phyloP scores from a whole-genome alignment of 1,140 invertebrate genomes.

The Temnothorax curvispinosus region DNA sequence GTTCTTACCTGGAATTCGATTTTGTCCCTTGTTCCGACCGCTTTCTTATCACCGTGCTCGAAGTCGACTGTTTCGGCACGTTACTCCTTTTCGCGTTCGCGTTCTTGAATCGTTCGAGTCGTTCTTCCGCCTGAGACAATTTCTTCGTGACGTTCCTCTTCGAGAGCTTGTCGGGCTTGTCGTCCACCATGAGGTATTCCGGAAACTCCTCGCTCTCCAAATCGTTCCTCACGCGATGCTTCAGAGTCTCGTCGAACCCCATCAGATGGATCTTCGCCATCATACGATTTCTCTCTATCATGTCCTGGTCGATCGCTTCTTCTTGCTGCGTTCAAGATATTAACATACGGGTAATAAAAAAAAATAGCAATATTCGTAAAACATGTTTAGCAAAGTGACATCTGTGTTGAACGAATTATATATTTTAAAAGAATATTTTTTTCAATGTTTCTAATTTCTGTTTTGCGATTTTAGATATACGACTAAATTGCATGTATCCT shows the following conservation, averaged over 20 bases:
- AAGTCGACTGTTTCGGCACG: conserved; percentile 68
- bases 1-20: conserved; percentile 66
- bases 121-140: conserved; percentile 76
- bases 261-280: conserved; percentile 78
- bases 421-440: neutral
- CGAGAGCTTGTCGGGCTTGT: conserved; percentile 74
- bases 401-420: neutral
- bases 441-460: neutral
- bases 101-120: conserved; percentile 79
- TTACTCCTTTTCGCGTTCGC: conserved; percentile 73
- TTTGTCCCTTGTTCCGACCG: conserved; percentile 65
- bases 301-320: conserved; percentile 73
- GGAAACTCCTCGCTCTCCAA: conserved; percentile 77
- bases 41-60: conserved; percentile 63
- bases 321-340: conserved; percentile 33
- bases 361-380: neutral
- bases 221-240: conserved; percentile 76
- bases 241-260: conserved; percentile 75
- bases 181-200: conserved; percentile 70
- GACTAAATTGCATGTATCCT: neutral
- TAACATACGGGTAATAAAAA: neutral
- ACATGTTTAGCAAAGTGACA: neutral
- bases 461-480: neutral
- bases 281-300: conserved; percentile 76
- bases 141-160: conserved; percentile 75